Base-by-base conservation (phyloP, 2,888 invertebrate genomes). In the Thymelicus sylvestris region DNA sequence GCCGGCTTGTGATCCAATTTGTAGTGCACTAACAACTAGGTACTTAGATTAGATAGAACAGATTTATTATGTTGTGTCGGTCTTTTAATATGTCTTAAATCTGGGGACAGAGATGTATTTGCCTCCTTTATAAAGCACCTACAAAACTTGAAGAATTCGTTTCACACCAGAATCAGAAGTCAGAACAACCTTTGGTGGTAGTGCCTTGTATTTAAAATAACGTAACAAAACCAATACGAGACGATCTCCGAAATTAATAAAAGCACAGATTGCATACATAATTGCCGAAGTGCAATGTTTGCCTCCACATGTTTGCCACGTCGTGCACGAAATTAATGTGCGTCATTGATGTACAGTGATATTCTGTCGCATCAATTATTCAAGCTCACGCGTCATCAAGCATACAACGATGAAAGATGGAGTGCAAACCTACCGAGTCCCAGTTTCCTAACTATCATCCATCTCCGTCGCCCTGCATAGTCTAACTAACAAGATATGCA, bases 391-490 rank as follows among this genome's bases (percentile, higher is more conserved):
- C 76, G 77, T 77, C 73, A 74, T 72, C 68, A 73, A 75, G 69
- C 79, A 73, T 72, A 77, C 75, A 69, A 71, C 77, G 78, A 80
- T 80, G 80, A 84, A 78, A 80, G 77, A 82, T 82, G 80, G 81
- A 81, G 80, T 82, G 82, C 79, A 79, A 80, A 78, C 76, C 79
- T 79, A 48, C 66, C 55, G 68, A 67, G 66, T 72, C 71, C 73
- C 73, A 59, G 72, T 74, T 72, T 63, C 72, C 72, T 64, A 69
- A 75, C 74, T 67, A 75, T 76, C 80, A 82, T 85, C 83, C 83
- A 86, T 85, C 85, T 80, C 78, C 74, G 74, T 79, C 79, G 69
- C 67, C 71, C 66, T 66, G 73, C 72, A 68, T 72, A 76, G 73
- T 68, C 75, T 75, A 78, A 78, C 78, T 83, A 85, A 84, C 82